phyloP scores from a whole-genome alignment of 2,797 vertebrate species.

The Sebastes diploproa region DNA sequence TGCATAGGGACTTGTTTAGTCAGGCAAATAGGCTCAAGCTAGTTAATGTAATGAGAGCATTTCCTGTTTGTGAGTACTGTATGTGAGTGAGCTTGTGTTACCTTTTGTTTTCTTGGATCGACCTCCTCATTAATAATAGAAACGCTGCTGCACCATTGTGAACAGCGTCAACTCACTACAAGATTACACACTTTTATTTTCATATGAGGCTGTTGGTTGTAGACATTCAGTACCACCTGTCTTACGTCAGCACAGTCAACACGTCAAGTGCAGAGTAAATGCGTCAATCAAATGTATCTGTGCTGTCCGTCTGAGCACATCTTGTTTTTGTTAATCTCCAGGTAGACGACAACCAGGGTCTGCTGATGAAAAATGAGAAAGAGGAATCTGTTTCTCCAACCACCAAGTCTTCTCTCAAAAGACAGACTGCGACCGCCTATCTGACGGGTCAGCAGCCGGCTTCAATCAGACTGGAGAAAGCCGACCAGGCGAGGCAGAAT shows the following conservation, averaged over 20 bases:
- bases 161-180: slow-evolving; percentile 5
- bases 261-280: neutral
- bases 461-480: slow-evolving; percentile 44
- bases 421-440: slow-evolving; percentile 64
- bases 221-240: neutral
- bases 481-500: slow-evolving; percentile 58
- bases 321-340: slow-evolving; percentile 57
- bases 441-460: slow-evolving; percentile 64
- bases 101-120: slow-evolving; percentile 43
- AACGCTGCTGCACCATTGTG: slow-evolving; percentile 31
- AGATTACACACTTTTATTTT: neutral
- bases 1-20: slow-evolving; percentile 14
- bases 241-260: neutral
- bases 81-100: slow-evolving; percentile 64
- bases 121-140: slow-evolving; percentile 73
- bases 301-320: neutral
- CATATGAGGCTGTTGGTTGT: neutral
- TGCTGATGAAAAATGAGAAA: slow-evolving; percentile 78
- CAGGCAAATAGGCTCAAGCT: neutral
- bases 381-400: slow-evolving; percentile 58
- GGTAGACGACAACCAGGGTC: slow-evolving; percentile 83
- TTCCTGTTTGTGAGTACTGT: neutral
- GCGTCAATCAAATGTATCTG: neutral
- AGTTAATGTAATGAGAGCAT: slow-evolving; percentile 23
- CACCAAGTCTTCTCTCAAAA: slow-evolving; percentile 61